phyloP scores from a whole-genome alignment of 2,113 vertebrate species.

The Trichechus manatus region DNA sequence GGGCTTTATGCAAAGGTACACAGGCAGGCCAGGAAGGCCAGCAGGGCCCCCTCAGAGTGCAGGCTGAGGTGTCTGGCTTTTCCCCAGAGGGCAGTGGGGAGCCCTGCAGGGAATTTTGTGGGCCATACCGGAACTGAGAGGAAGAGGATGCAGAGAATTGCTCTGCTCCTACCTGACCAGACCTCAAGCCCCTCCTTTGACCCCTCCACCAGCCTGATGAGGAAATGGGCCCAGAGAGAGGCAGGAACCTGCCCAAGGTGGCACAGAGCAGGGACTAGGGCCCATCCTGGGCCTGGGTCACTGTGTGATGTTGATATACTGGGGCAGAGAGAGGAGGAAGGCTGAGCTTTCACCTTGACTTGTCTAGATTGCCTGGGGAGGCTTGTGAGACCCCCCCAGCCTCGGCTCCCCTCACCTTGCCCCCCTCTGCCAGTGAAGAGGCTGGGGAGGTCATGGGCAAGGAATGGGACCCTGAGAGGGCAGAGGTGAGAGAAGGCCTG shows the following conservation, averaged over 20 bases:
- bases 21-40: not conserved
- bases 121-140: not conserved
- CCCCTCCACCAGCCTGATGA: not conserved
- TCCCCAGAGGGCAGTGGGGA: not conserved
- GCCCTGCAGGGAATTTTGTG: not conserved
- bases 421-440: too few relatives aligned
- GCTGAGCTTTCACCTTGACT: not conserved
- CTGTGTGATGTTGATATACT: too few relatives aligned
- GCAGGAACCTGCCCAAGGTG: not conserved
- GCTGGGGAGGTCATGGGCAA: too few relatives aligned
- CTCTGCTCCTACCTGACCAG: accelerated
- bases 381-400: not conserved
- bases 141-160: too few relatives aligned
- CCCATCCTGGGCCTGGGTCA: too few relatives aligned
- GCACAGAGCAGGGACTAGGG: not conserved
- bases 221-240: not conserved
- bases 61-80: not conserved
- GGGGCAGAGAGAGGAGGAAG: not conserved
- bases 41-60: too few relatives aligned
- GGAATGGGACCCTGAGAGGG: not conserved
- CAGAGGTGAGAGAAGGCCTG: accelerated
- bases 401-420: not conserved
- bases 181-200: not conserved
- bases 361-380: not conserved
- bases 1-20: not conserved